Percentiles rank a stretch among this genome's conserved stretches.
phyloP scores from a whole-genome alignment of 2,888 invertebrate genomes.

The Drosophila fulvimacula region DNA sequence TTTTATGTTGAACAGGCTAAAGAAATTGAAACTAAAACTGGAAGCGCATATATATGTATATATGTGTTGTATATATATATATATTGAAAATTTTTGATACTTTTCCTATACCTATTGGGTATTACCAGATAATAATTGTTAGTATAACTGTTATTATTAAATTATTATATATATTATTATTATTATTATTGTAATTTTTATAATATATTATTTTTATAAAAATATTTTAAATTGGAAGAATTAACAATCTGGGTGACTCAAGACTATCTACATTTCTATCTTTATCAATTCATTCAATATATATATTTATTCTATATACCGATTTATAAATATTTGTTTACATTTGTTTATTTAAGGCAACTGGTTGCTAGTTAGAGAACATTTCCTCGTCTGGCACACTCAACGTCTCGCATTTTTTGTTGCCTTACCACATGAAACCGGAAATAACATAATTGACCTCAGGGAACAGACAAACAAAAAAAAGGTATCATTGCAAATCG shows the following conservation, averaged over 20 bases:
- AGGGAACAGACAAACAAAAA: conserved; percentile 54
- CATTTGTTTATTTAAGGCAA: background rate
- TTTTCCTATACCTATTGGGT: too few species aligned
- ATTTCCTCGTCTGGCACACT: conserved; percentile 1
- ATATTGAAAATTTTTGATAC: too few species aligned
- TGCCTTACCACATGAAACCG: conserved; percentile 66
- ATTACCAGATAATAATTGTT: too few species aligned
- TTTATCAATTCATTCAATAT: background rate
- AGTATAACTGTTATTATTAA: too few species aligned
- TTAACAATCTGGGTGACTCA: background rate
- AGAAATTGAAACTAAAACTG: background rate
- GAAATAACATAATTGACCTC: conserved; percentile 79
- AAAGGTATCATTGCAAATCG: conserved; percentile 75
- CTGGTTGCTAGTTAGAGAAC: background rate
- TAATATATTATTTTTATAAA: too few species aligned
- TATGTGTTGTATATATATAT: too few species aligned
- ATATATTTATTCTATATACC: too few species aligned
- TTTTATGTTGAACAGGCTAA: background rate
- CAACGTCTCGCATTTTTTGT: conserved; percentile 2
- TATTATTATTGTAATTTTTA: too few species aligned
- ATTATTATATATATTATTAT: too few species aligned
- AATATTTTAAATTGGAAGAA: too few species aligned
- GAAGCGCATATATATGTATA: too few species aligned
- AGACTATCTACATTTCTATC: background rate
- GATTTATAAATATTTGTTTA: background rate